Evolutionary conservation across 2,113 vertebrate species (phyloP).

Genomic region (Monopterus albus): DNA sequence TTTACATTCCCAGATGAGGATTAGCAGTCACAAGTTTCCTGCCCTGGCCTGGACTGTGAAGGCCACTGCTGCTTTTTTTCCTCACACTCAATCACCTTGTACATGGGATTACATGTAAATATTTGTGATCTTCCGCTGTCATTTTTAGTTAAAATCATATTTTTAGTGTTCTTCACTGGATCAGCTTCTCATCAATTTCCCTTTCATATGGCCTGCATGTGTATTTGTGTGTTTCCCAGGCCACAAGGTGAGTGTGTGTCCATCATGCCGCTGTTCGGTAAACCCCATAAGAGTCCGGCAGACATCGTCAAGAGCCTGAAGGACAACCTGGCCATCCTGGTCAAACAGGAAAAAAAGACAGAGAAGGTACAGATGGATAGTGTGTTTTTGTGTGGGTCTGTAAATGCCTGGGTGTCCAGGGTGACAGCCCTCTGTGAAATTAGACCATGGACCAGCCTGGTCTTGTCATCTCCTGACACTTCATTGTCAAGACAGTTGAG

Average conservation of each 20-base stretch:
- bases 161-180: not conserved
- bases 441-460: slow-evolving; percentile 27
- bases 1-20: slow-evolving; percentile 67
- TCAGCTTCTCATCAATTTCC: not conserved
- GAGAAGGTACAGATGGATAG: slow-evolving; percentile 87
- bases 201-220: not conserved
- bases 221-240: slow-evolving; percentile 39
- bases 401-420: not conserved
- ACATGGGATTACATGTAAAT: too few relatives aligned
- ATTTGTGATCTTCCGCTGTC: too few relatives aligned
- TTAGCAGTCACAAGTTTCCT: slow-evolving; percentile 74
- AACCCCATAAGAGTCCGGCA: slow-evolving; percentile 95
- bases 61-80: not conserved
- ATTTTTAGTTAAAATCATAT: not conserved
- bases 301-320: slow-evolving; percentile 94
- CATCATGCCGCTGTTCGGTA: slow-evolving; percentile 96
- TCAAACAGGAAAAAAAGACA: slow-evolving; percentile 97
- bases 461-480: slow-evolving; percentile 61
- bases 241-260: slow-evolving; percentile 44
- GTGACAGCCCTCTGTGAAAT: slow-evolving; percentile 67
- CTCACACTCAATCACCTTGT: too few relatives aligned
- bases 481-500: slow-evolving; percentile 44
- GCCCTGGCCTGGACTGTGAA: slow-evolving; percentile 39
- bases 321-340: slow-evolving; percentile 93
- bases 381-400: not conserved